Conservation (phyloP, 2,797 vertebrate species). For the Distichodus sexfasciatus region DNA sequence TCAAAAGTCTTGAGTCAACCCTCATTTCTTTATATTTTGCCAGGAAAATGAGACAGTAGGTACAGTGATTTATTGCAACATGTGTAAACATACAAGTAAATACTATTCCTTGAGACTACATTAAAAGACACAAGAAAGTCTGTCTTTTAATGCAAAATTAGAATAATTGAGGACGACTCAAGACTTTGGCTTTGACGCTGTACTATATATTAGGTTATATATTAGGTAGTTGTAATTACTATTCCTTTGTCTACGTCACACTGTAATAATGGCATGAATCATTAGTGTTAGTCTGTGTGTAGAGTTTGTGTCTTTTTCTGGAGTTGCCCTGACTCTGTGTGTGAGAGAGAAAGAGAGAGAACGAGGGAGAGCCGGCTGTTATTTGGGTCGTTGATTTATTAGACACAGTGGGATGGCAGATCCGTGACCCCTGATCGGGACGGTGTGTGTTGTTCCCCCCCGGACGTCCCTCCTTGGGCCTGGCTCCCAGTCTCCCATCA, state of each 20-base stretch:
- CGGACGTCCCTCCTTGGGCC: constrained; percentile 44
- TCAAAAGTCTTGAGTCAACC: too few species aligned
- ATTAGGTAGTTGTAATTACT: constrained; percentile 72
- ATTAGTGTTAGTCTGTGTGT: constrained; percentile 25
- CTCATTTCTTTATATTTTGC: too few species aligned
- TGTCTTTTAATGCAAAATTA: too few species aligned
- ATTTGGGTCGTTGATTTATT: constrained; percentile 69
- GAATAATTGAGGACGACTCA: too few species aligned
- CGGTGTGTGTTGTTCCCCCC: constrained; percentile 59
- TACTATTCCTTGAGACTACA: too few species aligned
- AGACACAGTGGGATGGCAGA: constrained; percentile 67
- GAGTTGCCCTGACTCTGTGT: background rate
- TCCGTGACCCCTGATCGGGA: constrained; percentile 73
- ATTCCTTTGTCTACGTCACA: constrained; percentile 53
- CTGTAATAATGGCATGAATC: constrained; percentile 41
- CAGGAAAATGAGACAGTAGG: too few species aligned
- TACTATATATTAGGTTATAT: constrained; percentile 24
- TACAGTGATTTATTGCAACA: too few species aligned
- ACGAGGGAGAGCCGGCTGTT: constrained; percentile 20
- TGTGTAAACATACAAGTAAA: too few species aligned
- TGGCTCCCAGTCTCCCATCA: constrained; percentile 73
- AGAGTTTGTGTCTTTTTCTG: background rate
- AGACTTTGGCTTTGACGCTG: background rate
- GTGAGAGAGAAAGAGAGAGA: background rate
- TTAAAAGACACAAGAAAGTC: too few species aligned